Evolutionary conservation across 2,113 vertebrate species (phyloP).

Genomic region (Macrotus californicus): DNA sequence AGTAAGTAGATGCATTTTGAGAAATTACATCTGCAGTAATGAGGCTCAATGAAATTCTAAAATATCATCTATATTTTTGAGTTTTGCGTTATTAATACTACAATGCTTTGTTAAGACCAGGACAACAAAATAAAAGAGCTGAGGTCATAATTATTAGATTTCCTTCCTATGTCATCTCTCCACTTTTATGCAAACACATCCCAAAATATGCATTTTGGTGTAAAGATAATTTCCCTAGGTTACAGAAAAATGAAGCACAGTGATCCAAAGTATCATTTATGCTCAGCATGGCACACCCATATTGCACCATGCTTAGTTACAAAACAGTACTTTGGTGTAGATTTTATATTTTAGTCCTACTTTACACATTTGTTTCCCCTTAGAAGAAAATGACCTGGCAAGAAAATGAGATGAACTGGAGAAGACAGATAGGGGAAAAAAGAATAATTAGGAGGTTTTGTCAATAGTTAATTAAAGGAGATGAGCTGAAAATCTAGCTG

Average conservation of each 20-base stretch:
- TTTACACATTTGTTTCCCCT: neutral
- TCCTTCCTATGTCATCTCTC: neutral
- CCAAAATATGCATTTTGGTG: neutral
- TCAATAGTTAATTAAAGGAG: neutral
- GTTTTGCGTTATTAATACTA: constrained; percentile 51
- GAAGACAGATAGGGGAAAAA: neutral
- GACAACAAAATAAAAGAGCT: neutral
- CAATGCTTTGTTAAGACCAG: neutral
- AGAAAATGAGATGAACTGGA: neutral
- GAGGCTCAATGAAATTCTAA: neutral
- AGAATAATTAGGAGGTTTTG: neutral
- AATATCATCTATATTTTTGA: neutral
- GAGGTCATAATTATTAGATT: neutral
- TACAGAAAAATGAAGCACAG: constrained; percentile 34
- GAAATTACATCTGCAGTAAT: neutral
- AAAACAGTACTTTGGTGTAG: neutral
- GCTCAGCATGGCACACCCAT: neutral
- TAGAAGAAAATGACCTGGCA: neutral
- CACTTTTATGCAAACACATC: constrained; percentile 40
- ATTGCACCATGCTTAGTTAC: neutral
- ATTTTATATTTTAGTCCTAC: neutral
- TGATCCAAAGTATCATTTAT: constrained; percentile 41
- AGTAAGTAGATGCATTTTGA: neutral
- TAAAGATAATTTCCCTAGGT: constrained; percentile 54
- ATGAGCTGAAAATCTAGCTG: neutral